Evolutionary conservation across 2,113 vertebrate genomes (phyloP).

Genomic region (Clupea harengus): DNA sequence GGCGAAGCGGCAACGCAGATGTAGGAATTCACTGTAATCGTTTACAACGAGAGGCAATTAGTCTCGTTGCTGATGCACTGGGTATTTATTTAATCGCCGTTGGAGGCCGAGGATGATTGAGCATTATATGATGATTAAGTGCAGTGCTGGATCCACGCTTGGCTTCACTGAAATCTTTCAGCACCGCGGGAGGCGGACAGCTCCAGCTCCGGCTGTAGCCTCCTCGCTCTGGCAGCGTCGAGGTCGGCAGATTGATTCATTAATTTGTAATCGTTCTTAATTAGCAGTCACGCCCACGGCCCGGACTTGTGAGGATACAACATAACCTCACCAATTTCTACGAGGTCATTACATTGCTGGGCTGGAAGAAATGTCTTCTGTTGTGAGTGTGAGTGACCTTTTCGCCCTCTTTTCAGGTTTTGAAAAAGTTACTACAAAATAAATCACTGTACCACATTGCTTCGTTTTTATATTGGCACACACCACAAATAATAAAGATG

Average conservation of each 20-base stretch:
- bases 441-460: not conserved
- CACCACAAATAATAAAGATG: not conserved
- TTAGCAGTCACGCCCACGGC: conserved; percentile 27
- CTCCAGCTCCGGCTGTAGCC: conserved; percentile 15
- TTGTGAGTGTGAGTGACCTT: not conserved
- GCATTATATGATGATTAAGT: conserved; percentile 33
- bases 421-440: not conserved
- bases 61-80: not conserved
- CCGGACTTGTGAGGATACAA: not conserved
- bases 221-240: conserved; percentile 27
- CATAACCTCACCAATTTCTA: not conserved
- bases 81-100: conserved; percentile 11
- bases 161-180: conserved; percentile 24
- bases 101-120: conserved; percentile 17
- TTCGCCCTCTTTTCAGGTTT: not conserved
- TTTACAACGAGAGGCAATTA: conserved; percentile 25
- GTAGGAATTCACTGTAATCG: conserved; percentile 30
- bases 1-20: conserved; percentile 9
- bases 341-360: not conserved
- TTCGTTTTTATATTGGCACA: not conserved
- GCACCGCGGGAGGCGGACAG: conserved; percentile 44
- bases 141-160: not conserved
- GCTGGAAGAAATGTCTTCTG: not conserved
- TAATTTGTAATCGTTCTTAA: conserved; percentile 41
- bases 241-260: conserved; percentile 24